Evolutionary conservation across 2,888 invertebrate genomes (phyloP).

Genomic region (Cryptocephalus primarius): DNA sequence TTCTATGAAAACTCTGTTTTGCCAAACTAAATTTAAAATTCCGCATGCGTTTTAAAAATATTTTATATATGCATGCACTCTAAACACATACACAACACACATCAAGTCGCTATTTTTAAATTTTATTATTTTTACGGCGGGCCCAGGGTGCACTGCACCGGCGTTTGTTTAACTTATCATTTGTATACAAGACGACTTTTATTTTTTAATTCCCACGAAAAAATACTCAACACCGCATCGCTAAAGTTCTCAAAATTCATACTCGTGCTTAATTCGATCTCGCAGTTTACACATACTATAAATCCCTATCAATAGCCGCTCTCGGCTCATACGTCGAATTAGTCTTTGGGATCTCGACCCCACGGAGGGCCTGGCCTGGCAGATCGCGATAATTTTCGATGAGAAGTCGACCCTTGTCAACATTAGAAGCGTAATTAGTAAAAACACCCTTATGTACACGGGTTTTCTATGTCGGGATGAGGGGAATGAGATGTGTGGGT

Average conservation of each 20-base stretch:
- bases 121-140: constrained; percentile 21
- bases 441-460: constrained; percentile 11
- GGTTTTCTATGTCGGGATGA: constrained; percentile 6
- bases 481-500: too few species aligned
- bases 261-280: too few species aligned
- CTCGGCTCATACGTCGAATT: too few species aligned
- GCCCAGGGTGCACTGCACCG: constrained; percentile 20
- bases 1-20: constrained; percentile 23
- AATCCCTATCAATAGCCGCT: too few species aligned
- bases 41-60: constrained; percentile 30
- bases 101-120: constrained; percentile 25
- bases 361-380: not conserved
- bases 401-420: constrained; percentile 13
- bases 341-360: too few species aligned
- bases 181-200: not conserved
- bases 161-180: constrained; percentile 15
- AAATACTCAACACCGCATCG: too few species aligned
- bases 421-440: constrained; percentile 12
- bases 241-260: too few species aligned
- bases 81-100: constrained; percentile 3
- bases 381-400: constrained; percentile 1
- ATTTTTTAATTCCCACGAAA: too few species aligned
- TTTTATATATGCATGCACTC: constrained; percentile 24
- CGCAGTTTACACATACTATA: too few species aligned
- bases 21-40: constrained; percentile 32